phyloP scores from a whole-genome alignment of 2,113 vertebrate species.

The Plecturocebus donacophilus region DNA sequence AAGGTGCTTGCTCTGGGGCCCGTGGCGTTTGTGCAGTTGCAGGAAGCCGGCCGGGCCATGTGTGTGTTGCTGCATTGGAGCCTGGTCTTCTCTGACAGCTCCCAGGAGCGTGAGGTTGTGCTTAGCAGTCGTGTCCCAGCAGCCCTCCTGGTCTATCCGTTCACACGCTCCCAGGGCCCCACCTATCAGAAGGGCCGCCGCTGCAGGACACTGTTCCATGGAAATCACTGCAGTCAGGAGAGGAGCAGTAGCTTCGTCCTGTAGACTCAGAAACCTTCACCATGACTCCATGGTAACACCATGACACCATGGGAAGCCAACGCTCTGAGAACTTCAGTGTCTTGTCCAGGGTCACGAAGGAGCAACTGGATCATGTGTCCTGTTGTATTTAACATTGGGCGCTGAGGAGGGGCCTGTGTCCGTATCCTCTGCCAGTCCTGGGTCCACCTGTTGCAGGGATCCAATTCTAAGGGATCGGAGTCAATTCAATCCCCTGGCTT shows the following conservation, averaged over 20 bases:
- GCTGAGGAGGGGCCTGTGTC: neutral
- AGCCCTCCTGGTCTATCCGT: neutral
- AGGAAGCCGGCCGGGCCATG: neutral
- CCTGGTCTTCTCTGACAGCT: neutral
- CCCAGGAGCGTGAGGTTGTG: no score
- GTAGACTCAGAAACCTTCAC: neutral
- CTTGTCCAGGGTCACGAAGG: neutral
- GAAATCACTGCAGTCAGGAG: neutral
- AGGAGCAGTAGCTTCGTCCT: neutral
- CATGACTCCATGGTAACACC: neutral
- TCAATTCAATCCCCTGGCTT: neutral
- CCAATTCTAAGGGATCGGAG: neutral
- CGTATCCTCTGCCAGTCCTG: neutral
- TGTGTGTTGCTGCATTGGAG: rapidly evolving
- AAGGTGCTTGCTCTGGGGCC: neutral
- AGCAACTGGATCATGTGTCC: neutral
- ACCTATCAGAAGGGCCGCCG: neutral
- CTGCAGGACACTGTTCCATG: neutral
- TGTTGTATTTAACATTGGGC: neutral
- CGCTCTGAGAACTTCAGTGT: neutral
- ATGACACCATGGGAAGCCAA: neutral
- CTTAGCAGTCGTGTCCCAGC: neutral
- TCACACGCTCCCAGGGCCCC: rapidly evolving
- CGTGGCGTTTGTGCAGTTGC: neutral
- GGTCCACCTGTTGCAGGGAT: neutral